Evolutionary conservation across 2,797 vertebrate genomes (phyloP).

Genomic region (Alauda arvensis): DNA sequence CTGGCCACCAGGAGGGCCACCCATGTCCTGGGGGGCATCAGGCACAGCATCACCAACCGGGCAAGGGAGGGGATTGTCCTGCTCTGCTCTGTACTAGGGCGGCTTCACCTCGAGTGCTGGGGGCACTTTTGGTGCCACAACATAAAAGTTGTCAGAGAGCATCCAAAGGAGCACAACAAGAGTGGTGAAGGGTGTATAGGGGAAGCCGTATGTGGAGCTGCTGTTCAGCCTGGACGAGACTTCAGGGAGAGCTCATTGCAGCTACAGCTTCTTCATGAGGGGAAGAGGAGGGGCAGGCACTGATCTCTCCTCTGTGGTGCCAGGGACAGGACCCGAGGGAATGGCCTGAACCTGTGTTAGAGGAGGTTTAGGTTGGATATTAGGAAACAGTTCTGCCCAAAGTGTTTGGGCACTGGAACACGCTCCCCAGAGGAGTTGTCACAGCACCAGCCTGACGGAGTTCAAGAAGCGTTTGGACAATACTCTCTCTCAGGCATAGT

Average conservation of each 20-base stretch:
- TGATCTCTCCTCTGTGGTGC: too few species aligned
- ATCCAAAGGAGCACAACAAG: not conserved
- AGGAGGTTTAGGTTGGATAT: not conserved
- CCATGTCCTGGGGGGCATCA: rapidly evolving
- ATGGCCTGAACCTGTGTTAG: not conserved
- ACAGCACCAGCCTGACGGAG: not conserved
- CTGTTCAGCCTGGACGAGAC: not conserved
- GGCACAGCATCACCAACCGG: rapidly evolving
- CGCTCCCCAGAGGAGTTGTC: not conserved
- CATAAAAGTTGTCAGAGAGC: not conserved
- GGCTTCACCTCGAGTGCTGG: not conserved
- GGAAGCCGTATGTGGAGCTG: not conserved
- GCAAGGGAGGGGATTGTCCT: not conserved
- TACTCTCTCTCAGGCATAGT: too few species aligned
- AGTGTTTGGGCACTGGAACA: rapidly evolving
- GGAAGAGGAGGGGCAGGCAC: not conserved
- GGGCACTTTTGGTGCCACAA: not conserved
- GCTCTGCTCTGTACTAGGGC: rapidly evolving
- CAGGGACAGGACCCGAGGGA: not conserved
- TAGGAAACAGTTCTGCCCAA: not conserved
- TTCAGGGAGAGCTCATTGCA: not conserved
- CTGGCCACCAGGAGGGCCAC: not conserved
- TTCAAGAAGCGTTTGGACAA: not conserved
- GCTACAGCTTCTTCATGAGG: rapidly evolving
- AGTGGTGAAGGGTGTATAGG: not conserved